A percentile compares a stretch with the other conserved stretches of the same genome.
Conservation (phyloP, 2,797 vertebrate genomes). For the Oreochromis grahami region DNA sequence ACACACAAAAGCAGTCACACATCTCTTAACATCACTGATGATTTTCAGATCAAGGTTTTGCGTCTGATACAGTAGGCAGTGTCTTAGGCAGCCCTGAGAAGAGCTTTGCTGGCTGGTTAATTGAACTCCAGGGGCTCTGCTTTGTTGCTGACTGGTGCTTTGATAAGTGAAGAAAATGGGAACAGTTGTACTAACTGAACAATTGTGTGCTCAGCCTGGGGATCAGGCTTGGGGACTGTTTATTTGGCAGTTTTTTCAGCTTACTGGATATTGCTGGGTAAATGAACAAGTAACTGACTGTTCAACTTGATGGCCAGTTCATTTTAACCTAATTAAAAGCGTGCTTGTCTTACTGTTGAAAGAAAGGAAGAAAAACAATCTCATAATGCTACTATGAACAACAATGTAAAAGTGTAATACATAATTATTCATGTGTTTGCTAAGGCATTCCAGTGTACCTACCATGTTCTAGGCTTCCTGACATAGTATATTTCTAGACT, state of each 20-base stretch:
- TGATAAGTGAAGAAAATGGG: constrained; percentile 47
- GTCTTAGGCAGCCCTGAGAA: constrained; percentile 27
- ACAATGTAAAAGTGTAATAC: background rate
- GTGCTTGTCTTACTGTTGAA: background rate
- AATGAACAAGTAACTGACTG: background rate
- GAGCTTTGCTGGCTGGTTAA: constrained; percentile 41
- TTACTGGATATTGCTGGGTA: background rate
- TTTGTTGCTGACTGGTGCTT: constrained; percentile 48
- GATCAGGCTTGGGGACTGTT: background rate
- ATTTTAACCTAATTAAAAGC: background rate
- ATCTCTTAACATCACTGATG: constrained; percentile 24
- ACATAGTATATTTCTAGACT: background rate
- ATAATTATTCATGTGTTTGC: background rate
- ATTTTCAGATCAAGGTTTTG: constrained; percentile 37
- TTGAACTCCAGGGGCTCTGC: constrained; percentile 57
- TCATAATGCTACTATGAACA: background rate
- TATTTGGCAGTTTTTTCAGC: background rate
- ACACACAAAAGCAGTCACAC: background rate
- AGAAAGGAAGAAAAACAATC: background rate
- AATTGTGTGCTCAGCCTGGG: background rate
- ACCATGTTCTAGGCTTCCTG: background rate
- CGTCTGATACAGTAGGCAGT: constrained; percentile 23
- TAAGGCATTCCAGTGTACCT: background rate
- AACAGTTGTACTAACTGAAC: background rate
- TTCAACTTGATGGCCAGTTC: background rate